Evolutionary conservation across 2,888 invertebrate genomes (phyloP).

Genomic region (Pyrgus malvae): DNA sequence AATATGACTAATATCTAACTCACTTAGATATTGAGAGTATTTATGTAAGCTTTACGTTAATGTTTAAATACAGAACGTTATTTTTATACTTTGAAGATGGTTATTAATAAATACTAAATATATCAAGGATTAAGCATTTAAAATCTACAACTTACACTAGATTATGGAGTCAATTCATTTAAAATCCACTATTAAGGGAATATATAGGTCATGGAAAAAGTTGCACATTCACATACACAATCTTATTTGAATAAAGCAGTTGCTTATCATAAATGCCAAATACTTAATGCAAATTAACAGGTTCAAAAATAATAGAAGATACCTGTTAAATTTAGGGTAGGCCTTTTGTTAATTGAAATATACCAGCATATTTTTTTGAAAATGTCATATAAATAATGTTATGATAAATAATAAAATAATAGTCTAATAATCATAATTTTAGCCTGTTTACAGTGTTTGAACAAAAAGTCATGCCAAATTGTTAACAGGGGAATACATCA

Average conservation of each 20-base stretch:
- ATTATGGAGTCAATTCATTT: conserved; percentile 17
- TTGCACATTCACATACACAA: conserved; percentile 17
- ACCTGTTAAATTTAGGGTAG: not conserved
- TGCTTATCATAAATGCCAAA: not conserved
- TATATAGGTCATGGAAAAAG: conserved; percentile 23
- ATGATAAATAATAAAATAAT: too few relatives aligned
- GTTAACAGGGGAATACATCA: too few relatives aligned
- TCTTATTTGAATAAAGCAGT: conserved; percentile 5
- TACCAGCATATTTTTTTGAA: not conserved
- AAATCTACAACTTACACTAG: conserved; percentile 45
- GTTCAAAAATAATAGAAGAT: too few relatives aligned
- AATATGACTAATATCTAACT: not conserved
- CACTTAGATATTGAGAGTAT: conserved; percentile 12
- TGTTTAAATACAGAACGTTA: not conserved
- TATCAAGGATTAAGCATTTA: conserved; percentile 66
- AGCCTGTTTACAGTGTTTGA: too few relatives aligned
- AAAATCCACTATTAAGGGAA: conserved; percentile 17
- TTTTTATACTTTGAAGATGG: not conserved
- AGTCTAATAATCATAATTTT: too few relatives aligned
- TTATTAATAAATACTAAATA: conserved; percentile 42
- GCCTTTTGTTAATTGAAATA: not conserved
- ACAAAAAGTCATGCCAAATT: too few relatives aligned
- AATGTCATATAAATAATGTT: too few relatives aligned
- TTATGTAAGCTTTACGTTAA: conserved; percentile 2
- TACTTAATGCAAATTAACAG: too few relatives aligned